phyloP scores from a whole-genome alignment of 2,797 vertebrate genomes.

The Eutrigla gurnardus region DNA sequence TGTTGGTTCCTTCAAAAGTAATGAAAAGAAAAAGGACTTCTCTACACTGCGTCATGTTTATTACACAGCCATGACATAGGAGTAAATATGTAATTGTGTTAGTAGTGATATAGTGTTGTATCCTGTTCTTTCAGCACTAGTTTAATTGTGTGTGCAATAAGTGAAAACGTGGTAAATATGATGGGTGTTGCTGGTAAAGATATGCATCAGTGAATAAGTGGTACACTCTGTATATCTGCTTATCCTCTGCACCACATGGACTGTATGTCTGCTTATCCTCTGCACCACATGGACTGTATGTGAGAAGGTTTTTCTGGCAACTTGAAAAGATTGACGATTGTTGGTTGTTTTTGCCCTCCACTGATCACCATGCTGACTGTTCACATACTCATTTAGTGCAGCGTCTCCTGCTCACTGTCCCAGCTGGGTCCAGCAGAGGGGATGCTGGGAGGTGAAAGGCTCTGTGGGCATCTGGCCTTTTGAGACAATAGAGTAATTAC shows the following conservation, averaged over 20 bases:
- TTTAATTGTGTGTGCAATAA: too few relatives aligned
- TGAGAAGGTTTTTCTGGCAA: not conserved
- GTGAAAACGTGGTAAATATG: too few relatives aligned
- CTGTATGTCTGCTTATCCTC: not conserved
- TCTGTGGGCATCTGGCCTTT: conserved; percentile 64
- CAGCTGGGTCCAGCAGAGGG: conserved; percentile 70
- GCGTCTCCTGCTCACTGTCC: conserved; percentile 49
- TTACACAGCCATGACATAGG: too few relatives aligned
- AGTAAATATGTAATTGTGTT: too few relatives aligned
- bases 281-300: not conserved
- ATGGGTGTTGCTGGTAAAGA: not conserved
- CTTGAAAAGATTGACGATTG: not conserved
- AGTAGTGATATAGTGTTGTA: too few relatives aligned
- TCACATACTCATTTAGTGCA: conserved; percentile 56
- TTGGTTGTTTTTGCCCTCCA: not conserved
- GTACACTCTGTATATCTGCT: not conserved
- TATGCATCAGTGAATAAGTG: not conserved
- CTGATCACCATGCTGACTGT: conserved; percentile 2
- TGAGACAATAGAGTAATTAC: conserved; percentile 80
- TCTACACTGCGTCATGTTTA: too few relatives aligned
- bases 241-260: not conserved
- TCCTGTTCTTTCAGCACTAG: too few relatives aligned
- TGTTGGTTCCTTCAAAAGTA: too few relatives aligned
- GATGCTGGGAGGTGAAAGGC: conserved; percentile 52
- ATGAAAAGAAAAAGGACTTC: too few relatives aligned